A percentile compares a stretch with the other conserved stretches of the same genome.
Evolutionary conservation across 2,888 invertebrate species (phyloP).

Genomic region (Brassicogethes aeneus): DNA sequence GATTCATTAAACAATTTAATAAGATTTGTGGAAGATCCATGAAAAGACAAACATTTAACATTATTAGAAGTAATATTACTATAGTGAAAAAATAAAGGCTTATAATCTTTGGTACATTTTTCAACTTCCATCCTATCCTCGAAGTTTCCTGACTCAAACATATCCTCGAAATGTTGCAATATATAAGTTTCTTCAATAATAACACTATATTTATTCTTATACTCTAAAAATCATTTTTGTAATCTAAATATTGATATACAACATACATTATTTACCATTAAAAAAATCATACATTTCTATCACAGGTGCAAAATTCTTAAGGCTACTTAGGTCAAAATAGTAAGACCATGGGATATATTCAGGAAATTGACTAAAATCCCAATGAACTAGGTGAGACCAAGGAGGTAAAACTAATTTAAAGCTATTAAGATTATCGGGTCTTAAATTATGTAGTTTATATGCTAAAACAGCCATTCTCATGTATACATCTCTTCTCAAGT

Average conservation of each 20-base stretch:
- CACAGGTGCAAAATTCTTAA: constrained; percentile 73
- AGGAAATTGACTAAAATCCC: constrained; percentile 55
- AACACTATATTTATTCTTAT: constrained; percentile 36
- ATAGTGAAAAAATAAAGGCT: constrained; percentile 63
- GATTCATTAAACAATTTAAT: constrained; percentile 49
- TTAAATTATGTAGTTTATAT: constrained; percentile 50
- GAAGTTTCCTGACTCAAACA: constrained; percentile 74
- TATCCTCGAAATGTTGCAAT: constrained; percentile 76
- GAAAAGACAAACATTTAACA: constrained; percentile 71
- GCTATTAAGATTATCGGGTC: constrained; percentile 39
- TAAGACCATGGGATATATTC: constrained; percentile 64
- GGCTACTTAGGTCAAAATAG: constrained; percentile 78
- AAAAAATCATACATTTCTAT: constrained; percentile 80
- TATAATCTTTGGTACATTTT: constrained; percentile 43
- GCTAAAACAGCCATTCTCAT: constrained; percentile 84
- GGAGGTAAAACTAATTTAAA: constrained; percentile 80
- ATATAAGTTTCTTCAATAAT: constrained; percentile 69
- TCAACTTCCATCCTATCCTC: constrained; percentile 68
- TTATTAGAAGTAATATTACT: constrained; percentile 55
- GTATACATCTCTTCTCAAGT: constrained; percentile 91
- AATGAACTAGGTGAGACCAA: constrained; percentile 86
- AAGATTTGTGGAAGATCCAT: constrained; percentile 64
- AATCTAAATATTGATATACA: not conserved
- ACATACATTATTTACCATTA: constrained; percentile 40
- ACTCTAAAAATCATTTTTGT: constrained; percentile 36